Evolutionary conservation across 1,140 invertebrate genomes (phyloP), one percentile per base, ranked within the genome.

Genomic region (Dendrolimus kikuchii): DNA sequence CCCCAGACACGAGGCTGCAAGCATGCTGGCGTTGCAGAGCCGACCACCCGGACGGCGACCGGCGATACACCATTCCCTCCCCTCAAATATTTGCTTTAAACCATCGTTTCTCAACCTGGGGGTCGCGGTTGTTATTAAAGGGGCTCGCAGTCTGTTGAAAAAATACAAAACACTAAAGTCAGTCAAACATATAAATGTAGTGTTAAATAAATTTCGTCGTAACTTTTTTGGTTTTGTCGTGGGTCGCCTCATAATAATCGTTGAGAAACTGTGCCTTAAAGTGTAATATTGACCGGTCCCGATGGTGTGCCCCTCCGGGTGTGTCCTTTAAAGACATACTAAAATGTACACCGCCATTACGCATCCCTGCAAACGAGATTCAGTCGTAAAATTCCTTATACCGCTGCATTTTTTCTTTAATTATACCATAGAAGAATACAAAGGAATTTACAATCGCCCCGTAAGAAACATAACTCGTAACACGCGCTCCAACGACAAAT

Each of bases 21-120:
- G 75, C 81, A 85, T 85, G 81, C 71, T 73, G 71, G 73, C 76
- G 71, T 67, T 62, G 65, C 74, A 74, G 77, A 81, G 77, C 75
- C 53, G 74, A 79, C 66, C 66, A 59, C 67, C 67, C 67, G 68
- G 70, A 74, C 40, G 57, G 63, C 60, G 60, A 49, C 51, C 55
- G 72, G 72, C 72, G 66, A 72, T 60, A 64, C 45, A 59, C 50
- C 42, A 41, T 5, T 40, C 38, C n/a, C 5, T 38, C 9, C 23
- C 45, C n/a, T 23, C 9, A 51, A 38, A 51, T 45, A 1, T 9
- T 36, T 7, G 23, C 23, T 9, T 51, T 6, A 36, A 23, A 23
- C 23, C 23, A 23, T 23, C 23, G 23, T 23, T 23, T 23, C 23
- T 23, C 23, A 23, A 23, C 23, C 23, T 23, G 23, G 23, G 23